These are phyloP conservation scores for Gymnarchus niloticus DNA, from an alignment of 2,113 vertebrate genomes.

Conservation along the genomic window DNA sequence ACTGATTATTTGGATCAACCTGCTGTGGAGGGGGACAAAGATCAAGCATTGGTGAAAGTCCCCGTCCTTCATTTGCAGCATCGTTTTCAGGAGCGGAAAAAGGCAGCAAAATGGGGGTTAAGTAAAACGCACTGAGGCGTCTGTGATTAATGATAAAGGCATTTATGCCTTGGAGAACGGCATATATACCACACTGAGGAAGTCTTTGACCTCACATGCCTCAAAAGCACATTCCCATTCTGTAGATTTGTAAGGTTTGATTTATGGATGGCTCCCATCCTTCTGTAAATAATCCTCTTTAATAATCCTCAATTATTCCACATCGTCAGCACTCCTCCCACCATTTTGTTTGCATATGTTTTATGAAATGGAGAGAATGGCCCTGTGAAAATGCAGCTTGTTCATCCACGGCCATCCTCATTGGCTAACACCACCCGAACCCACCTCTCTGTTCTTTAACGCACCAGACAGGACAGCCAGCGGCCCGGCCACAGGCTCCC, in stretches of 20 bases:
- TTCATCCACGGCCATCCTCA: too few species aligned
- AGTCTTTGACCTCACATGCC: neutral
- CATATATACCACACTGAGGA: neutral
- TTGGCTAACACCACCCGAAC: too few species aligned
- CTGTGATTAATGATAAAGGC: neutral
- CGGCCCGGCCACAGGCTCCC: too few species aligned
- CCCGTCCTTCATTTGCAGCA: too few species aligned
- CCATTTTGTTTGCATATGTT: neutral
- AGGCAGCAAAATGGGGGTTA: neutral
- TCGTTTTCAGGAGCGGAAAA: neutral
- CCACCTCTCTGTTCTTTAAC: too few species aligned
- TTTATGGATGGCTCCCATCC: neutral
- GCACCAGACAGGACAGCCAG: too few species aligned
- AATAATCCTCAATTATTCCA: neutral
- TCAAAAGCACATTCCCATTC: neutral
- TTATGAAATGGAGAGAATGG: neutral
- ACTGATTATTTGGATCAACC: too few species aligned
- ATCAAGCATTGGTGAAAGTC: neutral
- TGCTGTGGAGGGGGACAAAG: neutral
- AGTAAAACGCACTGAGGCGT: neutral
- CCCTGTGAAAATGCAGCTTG: too few species aligned
- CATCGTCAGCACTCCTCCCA: neutral
- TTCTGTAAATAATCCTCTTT: neutral
- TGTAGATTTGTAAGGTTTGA: neutral
- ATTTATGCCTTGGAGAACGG: neutral